Evolutionary conservation across 1,140 invertebrate species (phyloP).

Genomic region (Chrysoperla carnea): DNA sequence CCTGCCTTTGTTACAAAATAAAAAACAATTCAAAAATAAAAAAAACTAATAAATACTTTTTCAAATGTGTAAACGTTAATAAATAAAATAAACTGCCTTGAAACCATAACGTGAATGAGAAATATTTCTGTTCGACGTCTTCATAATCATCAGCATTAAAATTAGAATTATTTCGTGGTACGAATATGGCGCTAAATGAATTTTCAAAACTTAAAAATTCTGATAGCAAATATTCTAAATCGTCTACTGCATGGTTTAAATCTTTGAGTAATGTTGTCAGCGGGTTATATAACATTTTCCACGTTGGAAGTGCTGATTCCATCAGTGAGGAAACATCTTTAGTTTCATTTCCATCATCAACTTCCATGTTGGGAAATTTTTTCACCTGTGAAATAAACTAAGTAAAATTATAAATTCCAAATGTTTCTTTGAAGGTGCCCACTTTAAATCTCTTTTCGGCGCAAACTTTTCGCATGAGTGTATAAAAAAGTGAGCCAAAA

Average conservation of each 20-base stretch:
- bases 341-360: too few species aligned
- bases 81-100: slow-evolving; percentile 34
- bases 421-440: too few species aligned
- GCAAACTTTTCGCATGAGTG: too few species aligned
- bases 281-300: slow-evolving; percentile 33
- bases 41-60: slow-evolving; percentile 17
- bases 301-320: slow-evolving; percentile 25
- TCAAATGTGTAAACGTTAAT: slow-evolving; percentile 26
- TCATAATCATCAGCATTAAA: slow-evolving; percentile 24
- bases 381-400: too few species aligned
- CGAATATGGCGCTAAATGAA: slow-evolving; percentile 29
- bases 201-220: slow-evolving; percentile 28
- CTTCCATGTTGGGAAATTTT: too few species aligned
- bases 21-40: too few species aligned
- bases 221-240: slow-evolving; percentile 24
- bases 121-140: slow-evolving; percentile 19
- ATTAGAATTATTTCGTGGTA: slow-evolving; percentile 21
- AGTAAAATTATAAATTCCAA: too few species aligned
- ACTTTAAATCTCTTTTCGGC: too few species aligned
- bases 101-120: slow-evolving; percentile 33
- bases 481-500: too few species aligned
- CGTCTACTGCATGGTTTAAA: slow-evolving; percentile 25
- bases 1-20: too few species aligned
- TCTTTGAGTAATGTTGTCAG: slow-evolving; percentile 28
- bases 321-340: too few species aligned